These are phyloP conservation scores for Tillus elongatus DNA, from an alignment of 2,888 invertebrate species.

Conservation along the genomic window DNA sequence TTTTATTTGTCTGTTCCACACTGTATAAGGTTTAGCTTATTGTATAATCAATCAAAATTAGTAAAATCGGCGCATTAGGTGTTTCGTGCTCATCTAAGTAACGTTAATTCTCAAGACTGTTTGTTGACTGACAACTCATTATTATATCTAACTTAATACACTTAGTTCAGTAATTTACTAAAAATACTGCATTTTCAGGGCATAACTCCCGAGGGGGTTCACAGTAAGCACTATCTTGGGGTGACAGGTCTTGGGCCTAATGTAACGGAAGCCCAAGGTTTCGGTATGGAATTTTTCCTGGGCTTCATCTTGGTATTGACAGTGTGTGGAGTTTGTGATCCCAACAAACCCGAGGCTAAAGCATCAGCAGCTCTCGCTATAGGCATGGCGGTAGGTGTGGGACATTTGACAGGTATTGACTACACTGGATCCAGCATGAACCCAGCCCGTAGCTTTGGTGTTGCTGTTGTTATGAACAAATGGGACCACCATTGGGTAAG, in stretches of 20 bases:
- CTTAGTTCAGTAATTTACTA: too few species aligned
- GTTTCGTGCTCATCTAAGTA: too few species aligned
- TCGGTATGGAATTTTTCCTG: slow-evolving; percentile 84
- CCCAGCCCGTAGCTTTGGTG: slow-evolving; percentile 82
- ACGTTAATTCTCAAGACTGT: too few species aligned
- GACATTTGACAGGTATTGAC: slow-evolving; percentile 76
- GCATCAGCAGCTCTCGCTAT: slow-evolving; percentile 79
- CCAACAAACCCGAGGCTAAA: slow-evolving; percentile 67
- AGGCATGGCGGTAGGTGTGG: slow-evolving; percentile 75
- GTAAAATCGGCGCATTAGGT: too few species aligned
- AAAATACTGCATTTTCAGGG: too few species aligned
- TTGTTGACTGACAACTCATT: too few species aligned
- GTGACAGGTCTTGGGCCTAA: slow-evolving; percentile 53
- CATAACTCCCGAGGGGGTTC: slow-evolving; percentile 55
- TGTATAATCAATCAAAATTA: too few species aligned
- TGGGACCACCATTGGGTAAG: slow-evolving; percentile 80
- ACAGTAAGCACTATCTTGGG: slow-evolving; percentile 58
- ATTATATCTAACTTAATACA: too few species aligned
- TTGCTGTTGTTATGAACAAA: slow-evolving; percentile 64
- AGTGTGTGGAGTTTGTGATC: slow-evolving; percentile 83
- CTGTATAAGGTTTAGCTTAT: too few species aligned
- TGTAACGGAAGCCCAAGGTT: slow-evolving; percentile 66
- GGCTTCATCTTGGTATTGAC: slow-evolving; percentile 82
- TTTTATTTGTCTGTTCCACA: too few species aligned
- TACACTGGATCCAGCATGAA: slow-evolving; percentile 88